Percentiles rank a stretch among this genome's conserved stretches.
Evolutionary conservation across 1,140 invertebrate genomes (phyloP).

Genomic region (Nasonia vitripennis): DNA sequence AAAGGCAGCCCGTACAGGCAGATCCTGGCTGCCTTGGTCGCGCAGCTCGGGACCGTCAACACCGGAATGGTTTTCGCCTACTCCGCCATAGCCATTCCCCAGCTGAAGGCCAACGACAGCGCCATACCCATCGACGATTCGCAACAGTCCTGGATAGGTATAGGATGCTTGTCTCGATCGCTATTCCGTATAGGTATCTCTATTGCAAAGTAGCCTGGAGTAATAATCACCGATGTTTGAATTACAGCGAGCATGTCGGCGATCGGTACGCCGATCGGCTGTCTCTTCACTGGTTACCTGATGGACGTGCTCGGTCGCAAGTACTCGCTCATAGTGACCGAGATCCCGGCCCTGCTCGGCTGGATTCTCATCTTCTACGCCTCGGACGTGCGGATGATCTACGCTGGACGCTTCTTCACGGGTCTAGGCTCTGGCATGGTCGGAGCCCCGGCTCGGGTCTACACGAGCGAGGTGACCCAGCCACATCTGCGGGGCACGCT

Average conservation of each 20-base stretch:
- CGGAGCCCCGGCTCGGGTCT: conserved; percentile 81
- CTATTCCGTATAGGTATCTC: not conserved
- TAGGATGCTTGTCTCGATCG: not conserved
- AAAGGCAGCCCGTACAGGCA: conserved; percentile 77
- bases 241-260: conserved; percentile 82
- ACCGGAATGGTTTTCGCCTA: conserved; percentile 85
- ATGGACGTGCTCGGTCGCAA: conserved; percentile 83
- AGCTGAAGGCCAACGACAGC: conserved; percentile 76
- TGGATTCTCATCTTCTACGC: conserved; percentile 81
- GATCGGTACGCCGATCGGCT: conserved; percentile 83
- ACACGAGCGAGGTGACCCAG: conserved; percentile 82
- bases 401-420: conserved; percentile 78
- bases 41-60: conserved; percentile 82
- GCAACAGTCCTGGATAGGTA: conserved; percentile 85
- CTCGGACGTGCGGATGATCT: conserved; percentile 78
- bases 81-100: conserved; percentile 82
- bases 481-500: conserved; percentile 82
- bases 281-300: conserved; percentile 81
- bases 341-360: conserved; percentile 81
- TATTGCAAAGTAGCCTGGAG: not conserved
- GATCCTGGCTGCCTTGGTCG: conserved; percentile 79
- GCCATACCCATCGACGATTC: conserved; percentile 76
- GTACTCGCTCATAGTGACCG: conserved; percentile 80
- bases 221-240: not conserved
- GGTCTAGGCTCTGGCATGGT: conserved; percentile 83